Percentiles rank a stretch among this genome's conserved stretches.
These are phyloP conservation scores for Dusona sp. DNA, from an alignment of 2,888 invertebrate genomes.

Conservation along the genomic window DNA sequence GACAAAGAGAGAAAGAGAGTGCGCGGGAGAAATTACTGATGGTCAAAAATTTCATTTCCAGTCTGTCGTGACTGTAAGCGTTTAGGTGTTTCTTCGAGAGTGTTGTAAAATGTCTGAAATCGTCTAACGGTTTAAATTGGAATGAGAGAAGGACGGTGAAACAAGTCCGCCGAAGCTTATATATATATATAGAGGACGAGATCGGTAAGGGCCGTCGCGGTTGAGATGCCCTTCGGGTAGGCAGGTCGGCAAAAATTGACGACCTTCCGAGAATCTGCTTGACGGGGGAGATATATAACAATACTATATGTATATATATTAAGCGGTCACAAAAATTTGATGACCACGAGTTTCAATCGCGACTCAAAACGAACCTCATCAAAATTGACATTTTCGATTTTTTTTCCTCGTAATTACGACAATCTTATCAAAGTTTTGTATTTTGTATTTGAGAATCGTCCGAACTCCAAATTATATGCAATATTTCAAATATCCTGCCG, in stretches of 20 bases:
- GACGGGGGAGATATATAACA: constrained; percentile 62
- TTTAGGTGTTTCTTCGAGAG: constrained; percentile 29
- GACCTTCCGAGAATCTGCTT: constrained; percentile 74
- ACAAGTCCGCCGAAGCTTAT: constrained; percentile 27
- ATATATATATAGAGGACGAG: constrained; percentile 12
- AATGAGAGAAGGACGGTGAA: constrained; percentile 56
- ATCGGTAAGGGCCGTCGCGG: constrained; percentile 38
- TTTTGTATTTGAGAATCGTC: background rate
- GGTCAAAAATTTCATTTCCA: constrained; percentile 55
- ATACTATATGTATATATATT: constrained; percentile 53
- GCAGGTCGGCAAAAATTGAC: constrained; percentile 54
- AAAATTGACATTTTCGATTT: background rate
- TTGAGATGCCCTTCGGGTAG: constrained; percentile 62
- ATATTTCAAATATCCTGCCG: background rate
- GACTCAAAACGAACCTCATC: background rate
- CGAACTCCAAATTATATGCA: background rate
- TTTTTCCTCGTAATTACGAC: background rate
- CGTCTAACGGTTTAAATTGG: constrained; percentile 72
- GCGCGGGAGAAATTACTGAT: constrained; percentile 35
- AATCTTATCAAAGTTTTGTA: background rate
- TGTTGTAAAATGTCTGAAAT: constrained; percentile 69
- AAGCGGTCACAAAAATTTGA: constrained; percentile 70
- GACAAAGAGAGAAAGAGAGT: constrained; percentile 9
- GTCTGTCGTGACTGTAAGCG: constrained; percentile 38
- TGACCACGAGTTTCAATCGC: constrained; percentile 36